Conservation (phyloP, 1,140 invertebrate genomes). For the Drosophila sturtevanti region DNA sequence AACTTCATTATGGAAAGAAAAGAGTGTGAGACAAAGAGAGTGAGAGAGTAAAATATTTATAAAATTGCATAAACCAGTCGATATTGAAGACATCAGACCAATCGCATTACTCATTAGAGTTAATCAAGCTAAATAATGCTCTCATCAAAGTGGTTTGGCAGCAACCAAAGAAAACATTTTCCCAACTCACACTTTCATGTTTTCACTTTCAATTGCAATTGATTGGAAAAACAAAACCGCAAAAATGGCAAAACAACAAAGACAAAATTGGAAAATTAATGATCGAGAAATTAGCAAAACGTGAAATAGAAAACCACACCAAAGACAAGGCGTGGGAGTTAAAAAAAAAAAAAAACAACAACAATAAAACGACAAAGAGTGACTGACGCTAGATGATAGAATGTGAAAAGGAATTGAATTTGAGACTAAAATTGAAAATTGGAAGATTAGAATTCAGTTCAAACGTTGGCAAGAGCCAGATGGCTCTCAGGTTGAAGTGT, state of each 20-base stretch:
- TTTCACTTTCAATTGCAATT: constrained; percentile 72
- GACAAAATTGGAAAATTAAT: constrained; percentile 53
- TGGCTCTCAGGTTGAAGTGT: constrained; percentile 12
- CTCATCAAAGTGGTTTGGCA: constrained; percentile 68
- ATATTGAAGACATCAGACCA: constrained; percentile 7
- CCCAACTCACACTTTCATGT: constrained; percentile 69
- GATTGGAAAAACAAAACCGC: constrained; percentile 49
- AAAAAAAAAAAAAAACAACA: neutral
- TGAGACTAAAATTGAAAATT: constrained; percentile 10
- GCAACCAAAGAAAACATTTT: constrained; percentile 57
- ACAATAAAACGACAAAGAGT: neutral
- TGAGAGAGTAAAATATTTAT: neutral
- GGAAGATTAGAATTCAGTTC: constrained; percentile 4
- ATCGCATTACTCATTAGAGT: constrained; percentile 53
- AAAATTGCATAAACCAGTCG: constrained; percentile 45
- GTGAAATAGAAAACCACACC: constrained; percentile 52
- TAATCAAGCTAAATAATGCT: constrained; percentile 67
- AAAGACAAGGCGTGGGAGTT: constrained; percentile 61
- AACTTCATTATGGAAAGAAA: neutral
- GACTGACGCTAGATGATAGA: neutral
- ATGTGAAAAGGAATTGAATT: constrained; percentile 18
- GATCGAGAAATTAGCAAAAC: constrained; percentile 61
- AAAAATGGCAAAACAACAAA: constrained; percentile 48
- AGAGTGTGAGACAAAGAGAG: neutral
- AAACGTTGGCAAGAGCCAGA: constrained; percentile 3